Evolutionary conservation across 2,888 invertebrate genomes (phyloP), one percentile per base, ranked within the genome.

Genomic region (Aporophyla lueneburgensis): DNA sequence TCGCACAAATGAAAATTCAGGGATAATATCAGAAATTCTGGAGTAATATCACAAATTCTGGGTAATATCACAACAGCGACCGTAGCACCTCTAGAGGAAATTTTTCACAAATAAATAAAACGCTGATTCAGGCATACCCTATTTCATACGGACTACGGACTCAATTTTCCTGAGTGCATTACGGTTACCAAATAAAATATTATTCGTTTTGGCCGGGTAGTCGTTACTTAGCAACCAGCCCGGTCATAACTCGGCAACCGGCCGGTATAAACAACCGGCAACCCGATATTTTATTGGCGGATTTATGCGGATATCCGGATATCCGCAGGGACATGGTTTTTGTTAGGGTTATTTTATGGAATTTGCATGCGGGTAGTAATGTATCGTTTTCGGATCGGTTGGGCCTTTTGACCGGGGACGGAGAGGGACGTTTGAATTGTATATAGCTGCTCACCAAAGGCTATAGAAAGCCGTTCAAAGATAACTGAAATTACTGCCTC

Each of bases 161-260:
- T 93, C 93, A 93, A 94, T 94, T 93, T 93, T 87, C 92, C 89
- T 91, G 90, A 94, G 94, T 94, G 94, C 93, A 93, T 93, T 91
- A 92, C 89, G 75, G 85, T 85, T 87, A 87, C 87, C 78, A 91
- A 91, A 90, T 91, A 91, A 92, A 91, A 90, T 92, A 92, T 91
- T 88, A 90, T 89, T 86, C 87, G 80, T 84, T 78, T 76, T 76
- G 58, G 65, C 71, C 74, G 67, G 76, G 80, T 70, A 66, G 76
- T 69, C 73, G 86, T 87, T 86, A 81, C 86, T 81, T 78, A 87
- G 81, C 80, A 87, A 87, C 86, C 88, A 80, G 78, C 33, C 81
- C 81, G 88, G 89, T 85, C 91, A 89, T 92, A 93, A 92, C 89
- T 92, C 87, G 86, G 71, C 79, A 86, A 89, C 88, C 88, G 87